phyloP scores from a whole-genome alignment of 2,797 vertebrate species.

The Somateria mollissima region DNA sequence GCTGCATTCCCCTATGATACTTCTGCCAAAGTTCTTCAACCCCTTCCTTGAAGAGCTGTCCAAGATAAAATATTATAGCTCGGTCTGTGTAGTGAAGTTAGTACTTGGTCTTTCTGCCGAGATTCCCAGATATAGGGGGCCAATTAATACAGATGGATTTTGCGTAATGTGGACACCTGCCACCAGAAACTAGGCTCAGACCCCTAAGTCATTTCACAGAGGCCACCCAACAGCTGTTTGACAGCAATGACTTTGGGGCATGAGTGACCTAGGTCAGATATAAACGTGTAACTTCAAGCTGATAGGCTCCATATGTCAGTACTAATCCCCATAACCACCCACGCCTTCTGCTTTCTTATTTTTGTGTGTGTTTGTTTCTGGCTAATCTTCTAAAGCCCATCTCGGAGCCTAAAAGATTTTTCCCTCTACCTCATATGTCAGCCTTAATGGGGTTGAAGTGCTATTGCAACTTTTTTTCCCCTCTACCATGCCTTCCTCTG shows the following conservation, averaged over 20 bases:
- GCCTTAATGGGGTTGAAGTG: background rate
- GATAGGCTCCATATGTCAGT: slow-evolving; percentile 63
- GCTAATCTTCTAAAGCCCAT: slow-evolving; percentile 44
- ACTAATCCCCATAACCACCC: slow-evolving; percentile 62
- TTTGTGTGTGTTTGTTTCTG: slow-evolving; percentile 17
- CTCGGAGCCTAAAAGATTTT: background rate
- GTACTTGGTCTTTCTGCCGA: background rate
- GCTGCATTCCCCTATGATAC: background rate
- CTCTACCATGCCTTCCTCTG: background rate
- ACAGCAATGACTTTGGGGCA: slow-evolving; percentile 58
- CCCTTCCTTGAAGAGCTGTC: slow-evolving; percentile 15
- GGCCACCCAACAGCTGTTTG: slow-evolving; percentile 49
- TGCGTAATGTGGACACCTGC: slow-evolving; percentile 47
- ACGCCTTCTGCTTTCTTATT: slow-evolving; percentile 62
- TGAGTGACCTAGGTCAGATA: slow-evolving; percentile 48
- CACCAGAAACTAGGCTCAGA: slow-evolving; percentile 59
- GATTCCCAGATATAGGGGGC: slow-evolving; percentile 10
- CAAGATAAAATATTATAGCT: background rate
- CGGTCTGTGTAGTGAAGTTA: background rate
- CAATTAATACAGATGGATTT: slow-evolving; percentile 53
- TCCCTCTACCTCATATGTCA: background rate
- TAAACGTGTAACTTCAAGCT: slow-evolving; percentile 54
- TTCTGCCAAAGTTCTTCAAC: background rate
- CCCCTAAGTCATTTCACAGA: slow-evolving; percentile 48
- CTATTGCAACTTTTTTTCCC: background rate